Evolutionary conservation across 1,140 invertebrate species (phyloP).

Genomic region (Pteromalus puparum): DNA sequence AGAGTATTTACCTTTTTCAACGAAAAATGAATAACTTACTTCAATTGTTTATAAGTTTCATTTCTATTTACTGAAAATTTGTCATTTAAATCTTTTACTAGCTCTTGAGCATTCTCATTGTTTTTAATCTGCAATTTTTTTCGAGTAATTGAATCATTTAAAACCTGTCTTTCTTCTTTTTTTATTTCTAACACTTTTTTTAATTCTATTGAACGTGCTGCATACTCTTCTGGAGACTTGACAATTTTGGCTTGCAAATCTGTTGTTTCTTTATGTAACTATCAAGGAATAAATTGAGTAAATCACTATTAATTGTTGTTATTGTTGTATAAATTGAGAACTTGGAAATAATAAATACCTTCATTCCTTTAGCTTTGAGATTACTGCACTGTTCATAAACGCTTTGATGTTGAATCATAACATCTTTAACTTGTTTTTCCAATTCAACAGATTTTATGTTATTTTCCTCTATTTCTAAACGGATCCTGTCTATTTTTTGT

Average conservation of each 20-base stretch:
- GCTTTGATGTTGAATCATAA: constrained; percentile 37
- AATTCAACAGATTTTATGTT: constrained; percentile 45
- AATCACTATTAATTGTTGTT: not conserved
- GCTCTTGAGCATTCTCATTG: constrained; percentile 50
- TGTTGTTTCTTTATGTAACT: constrained; percentile 56
- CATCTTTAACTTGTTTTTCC: constrained; percentile 33
- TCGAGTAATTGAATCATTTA: constrained; percentile 55
- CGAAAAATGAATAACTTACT: constrained; percentile 50
- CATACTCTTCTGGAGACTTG: constrained; percentile 59
- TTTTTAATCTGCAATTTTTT: constrained; percentile 61
- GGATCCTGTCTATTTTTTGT: constrained; percentile 56
- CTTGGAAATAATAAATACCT: constrained; percentile 15
- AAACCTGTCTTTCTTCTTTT: constrained; percentile 54
- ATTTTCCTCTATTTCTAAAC: constrained; percentile 30
- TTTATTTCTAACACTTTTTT: constrained; percentile 53
- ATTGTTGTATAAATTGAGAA: not conserved
- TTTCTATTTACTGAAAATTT: constrained; percentile 50
- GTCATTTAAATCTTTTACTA: constrained; percentile 55
- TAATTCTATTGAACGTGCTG: constrained; percentile 55
- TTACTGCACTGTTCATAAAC: constrained; percentile 38
- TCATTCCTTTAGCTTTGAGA: constrained; percentile 51
- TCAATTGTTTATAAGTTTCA: constrained; percentile 49
- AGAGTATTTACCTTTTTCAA: not conserved
- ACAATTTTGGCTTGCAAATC: constrained; percentile 62
- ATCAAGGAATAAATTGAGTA: not conserved